These are phyloP conservation scores for Monochamus saltuarius DNA, from an alignment of 1,140 invertebrate genomes.

Conservation along the genomic window DNA sequence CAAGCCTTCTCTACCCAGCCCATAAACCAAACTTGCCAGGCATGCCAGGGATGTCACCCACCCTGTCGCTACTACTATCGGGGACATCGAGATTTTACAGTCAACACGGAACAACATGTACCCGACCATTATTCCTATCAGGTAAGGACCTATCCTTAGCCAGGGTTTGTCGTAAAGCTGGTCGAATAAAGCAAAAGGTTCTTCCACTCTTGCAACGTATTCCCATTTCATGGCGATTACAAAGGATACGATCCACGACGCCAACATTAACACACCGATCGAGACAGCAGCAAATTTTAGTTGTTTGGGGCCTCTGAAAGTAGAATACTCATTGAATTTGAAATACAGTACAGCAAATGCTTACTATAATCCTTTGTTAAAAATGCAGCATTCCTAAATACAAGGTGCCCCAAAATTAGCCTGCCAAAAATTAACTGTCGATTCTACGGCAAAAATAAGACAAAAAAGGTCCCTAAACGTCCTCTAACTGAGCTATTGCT, in stretches of 20 bases:
- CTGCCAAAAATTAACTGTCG: no score
- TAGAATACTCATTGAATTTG: constrained; percentile 22
- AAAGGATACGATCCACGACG: constrained; percentile 75
- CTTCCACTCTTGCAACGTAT: constrained; percentile 74
- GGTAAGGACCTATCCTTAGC: constrained; percentile 77
- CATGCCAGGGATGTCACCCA: constrained; percentile 63
- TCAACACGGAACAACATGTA: constrained; percentile 73
- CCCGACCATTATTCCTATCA: constrained; percentile 75
- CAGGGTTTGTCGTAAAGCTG: constrained; percentile 83
- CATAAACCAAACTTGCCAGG: constrained; percentile 71
- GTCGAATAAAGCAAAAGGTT: constrained; percentile 81
- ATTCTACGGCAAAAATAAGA: no score
- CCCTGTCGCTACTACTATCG: constrained; percentile 59
- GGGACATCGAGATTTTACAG: constrained; percentile 63
- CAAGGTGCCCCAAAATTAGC: no score
- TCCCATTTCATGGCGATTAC: constrained; percentile 72
- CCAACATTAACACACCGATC: constrained; percentile 61
- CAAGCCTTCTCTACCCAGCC: constrained; percentile 70
- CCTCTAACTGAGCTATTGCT: no score
- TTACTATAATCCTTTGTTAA: background rate
- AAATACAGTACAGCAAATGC: background rate
- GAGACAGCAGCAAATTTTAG: constrained; percentile 57
- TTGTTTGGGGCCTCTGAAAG: constrained; percentile 41
- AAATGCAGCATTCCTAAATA: no score
- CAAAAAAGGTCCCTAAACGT: no score